Base-by-base conservation (phyloP, 2,888 invertebrate species). In the Sarcophaga carnaria region DNA sequence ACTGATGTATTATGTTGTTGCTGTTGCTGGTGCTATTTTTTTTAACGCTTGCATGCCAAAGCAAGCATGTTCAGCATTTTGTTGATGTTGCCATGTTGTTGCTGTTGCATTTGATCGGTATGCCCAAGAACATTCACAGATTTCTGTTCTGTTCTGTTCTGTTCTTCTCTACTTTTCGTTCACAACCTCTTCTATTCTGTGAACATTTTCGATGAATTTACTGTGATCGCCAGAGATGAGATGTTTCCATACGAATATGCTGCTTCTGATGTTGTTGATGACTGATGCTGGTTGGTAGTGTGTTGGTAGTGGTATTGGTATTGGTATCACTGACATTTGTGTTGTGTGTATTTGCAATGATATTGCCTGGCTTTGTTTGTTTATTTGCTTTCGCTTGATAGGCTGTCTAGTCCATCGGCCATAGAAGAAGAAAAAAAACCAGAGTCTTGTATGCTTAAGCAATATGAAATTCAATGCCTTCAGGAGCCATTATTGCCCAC, bases 61-160 rank as follows among this genome's bases (percentile, higher is more conserved):
- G 27, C 74, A 79, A n/a, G 37, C 78, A 83, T 88, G 84, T 64
- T 84, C 59, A 83, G 59, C 67, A 79, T 78, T 69, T 79, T 81
- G 69, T 79, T 83, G 86, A 83, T 85, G 84, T 78, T 87, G 80
- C 80, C 87, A 84, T 88, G 85, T 88, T 85, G 78, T 83, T 75
- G 74, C 25, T 8, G 37, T 37, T 37, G 37, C 37, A 37, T 37
- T 77, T 81, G 81, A 85, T 85, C 81, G 85, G 82, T 80, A 84
- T 87, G 87, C 85, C 71, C 78, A 81, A 81, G 76, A 84, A 80
- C 66, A 84, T 87, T 87, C 75, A 87, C 78, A 87, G 84, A 87
- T 87, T 87, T 86, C 67, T 74, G 77, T 64, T 6, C 27, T 25
- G 67, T 37, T 45, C 4, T n/a, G 6, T 54, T 54, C 17, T 54